phyloP scores from a whole-genome alignment of 2,888 invertebrate species.

The Trichacis sp. region DNA sequence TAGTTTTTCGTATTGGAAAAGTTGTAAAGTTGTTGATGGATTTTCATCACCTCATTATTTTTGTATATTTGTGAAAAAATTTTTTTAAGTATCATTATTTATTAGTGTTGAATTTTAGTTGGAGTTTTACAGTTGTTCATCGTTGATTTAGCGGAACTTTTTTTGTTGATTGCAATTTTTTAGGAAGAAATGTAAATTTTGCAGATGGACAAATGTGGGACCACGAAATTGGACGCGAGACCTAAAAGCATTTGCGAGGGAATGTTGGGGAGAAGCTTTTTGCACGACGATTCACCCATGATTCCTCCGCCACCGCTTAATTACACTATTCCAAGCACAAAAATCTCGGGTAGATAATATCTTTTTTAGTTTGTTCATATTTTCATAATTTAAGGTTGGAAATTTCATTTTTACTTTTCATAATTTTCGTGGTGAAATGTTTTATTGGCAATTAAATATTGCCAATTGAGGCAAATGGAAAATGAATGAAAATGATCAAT shows the following conservation, averaged over 20 bases:
- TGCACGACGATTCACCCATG: constrained; percentile 74
- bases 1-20: not conserved
- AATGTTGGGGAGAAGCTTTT: constrained; percentile 60
- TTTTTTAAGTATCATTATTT: too few relatives aligned
- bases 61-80: too few relatives aligned
- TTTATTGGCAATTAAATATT: too few relatives aligned
- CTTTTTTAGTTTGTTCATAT: too few relatives aligned
- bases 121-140: not conserved
- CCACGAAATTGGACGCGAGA: constrained; percentile 56
- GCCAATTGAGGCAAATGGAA: too few relatives aligned
- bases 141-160: not conserved
- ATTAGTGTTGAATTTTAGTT: not conserved
- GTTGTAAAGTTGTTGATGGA: not conserved
- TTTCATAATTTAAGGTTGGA: too few relatives aligned
- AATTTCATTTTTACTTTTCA: too few relatives aligned
- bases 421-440: too few relatives aligned
- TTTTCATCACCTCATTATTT: not conserved
- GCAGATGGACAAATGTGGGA: constrained; percentile 60
- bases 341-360: constrained; percentile 58
- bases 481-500: too few relatives aligned
- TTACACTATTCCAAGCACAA: constrained; percentile 66
- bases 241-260: constrained; percentile 65
- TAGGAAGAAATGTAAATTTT: constrained; percentile 14
- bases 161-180: not conserved
- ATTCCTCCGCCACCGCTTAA: constrained; percentile 77